Base-by-base conservation (phyloP, 1,140 invertebrate genomes). In the Drosophila azteca region DNA sequence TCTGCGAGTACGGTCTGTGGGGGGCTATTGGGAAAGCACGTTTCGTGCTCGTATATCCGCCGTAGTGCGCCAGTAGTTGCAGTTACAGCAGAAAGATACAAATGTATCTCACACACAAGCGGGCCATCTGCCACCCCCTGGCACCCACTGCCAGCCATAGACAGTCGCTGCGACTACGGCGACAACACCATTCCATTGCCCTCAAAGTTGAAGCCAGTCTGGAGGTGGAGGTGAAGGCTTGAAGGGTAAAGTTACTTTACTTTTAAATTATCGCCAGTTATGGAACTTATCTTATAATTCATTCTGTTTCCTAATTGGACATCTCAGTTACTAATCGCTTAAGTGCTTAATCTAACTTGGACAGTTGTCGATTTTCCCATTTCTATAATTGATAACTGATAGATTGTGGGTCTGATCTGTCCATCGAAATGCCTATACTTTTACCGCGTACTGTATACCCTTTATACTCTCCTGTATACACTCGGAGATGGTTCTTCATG, bases 1-100 rank as follows among this genome's bases (percentile, higher is more conserved):
- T 53, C 46, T 20, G 17, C 0, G 17, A 1, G 17, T 20, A 20
- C 17, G 17, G 46, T 58, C 63, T 41, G 17, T 69, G 52, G 45
- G 52, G 45, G 65, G 84, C 71, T 78, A 87, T 83, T 87, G 79
- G 84, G 72, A 87, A 79, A 88, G 84, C 83, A 87, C 83, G 83
- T 87, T 89, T 87, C 55, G 70, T 74, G 67, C 53, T 65, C 82
- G 64, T 76, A 88, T 75, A 87, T 88, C 83, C 83, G 66, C 70
- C 57, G 57, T 51, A 51, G 41, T 35, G 68, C 45, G 49, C 60
- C 61, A 55, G 49, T 44, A 48, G 45, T 11, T 52, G 62, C 78
- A 52, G 51, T 71, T 55, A 45, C 58, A 68, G 64, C 62, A 57
- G 61, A 62, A 63, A 77, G 62, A 68, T 72, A 71, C 63, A 77